Evolutionary conservation across 1,140 invertebrate genomes (phyloP).

Genomic region (Diplogasteroides magnus): DNA sequence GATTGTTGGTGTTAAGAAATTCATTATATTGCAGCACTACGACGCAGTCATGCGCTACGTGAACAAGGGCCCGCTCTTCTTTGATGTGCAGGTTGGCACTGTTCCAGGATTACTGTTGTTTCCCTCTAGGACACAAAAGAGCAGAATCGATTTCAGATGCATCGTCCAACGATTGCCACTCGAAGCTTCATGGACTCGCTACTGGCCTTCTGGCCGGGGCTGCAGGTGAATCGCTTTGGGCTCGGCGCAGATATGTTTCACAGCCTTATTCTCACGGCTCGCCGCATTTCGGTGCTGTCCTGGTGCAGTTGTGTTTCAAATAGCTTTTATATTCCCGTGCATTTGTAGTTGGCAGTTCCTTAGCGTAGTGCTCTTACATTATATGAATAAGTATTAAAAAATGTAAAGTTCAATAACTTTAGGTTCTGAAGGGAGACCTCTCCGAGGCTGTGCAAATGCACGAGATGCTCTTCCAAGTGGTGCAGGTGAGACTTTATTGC

Average conservation of each 20-base stretch:
- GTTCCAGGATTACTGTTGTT: neutral
- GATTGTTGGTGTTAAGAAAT: neutral
- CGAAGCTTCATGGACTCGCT: constrained; percentile 95
- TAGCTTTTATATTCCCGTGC: no score
- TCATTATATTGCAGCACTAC: constrained; percentile 69
- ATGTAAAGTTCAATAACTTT: neutral
- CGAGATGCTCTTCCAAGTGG: constrained; percentile 57
- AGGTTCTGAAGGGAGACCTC: constrained; percentile 80
- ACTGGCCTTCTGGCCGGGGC: constrained; percentile 92
- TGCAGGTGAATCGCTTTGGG: no score
- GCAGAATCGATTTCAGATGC: no score
- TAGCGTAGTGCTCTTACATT: no score
- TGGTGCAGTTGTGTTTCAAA: no score
- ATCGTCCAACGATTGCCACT: constrained; percentile 80
- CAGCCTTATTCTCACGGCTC: no score
- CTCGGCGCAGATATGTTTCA: no score
- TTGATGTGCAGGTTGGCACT: constrained; percentile 79
- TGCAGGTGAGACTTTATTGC: constrained; percentile 36
- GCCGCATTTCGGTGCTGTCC: no score
- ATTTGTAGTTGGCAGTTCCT: no score
- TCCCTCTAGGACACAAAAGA: neutral
- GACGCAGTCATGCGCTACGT: constrained; percentile 97
- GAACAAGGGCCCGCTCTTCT: constrained; percentile 79
- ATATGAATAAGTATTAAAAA: no score
- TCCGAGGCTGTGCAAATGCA: constrained; percentile 94